Percentiles rank a stretch among this genome's conserved stretches.
Evolutionary conservation across 1,140 invertebrate genomes (phyloP).

Genomic region (Eriocheir sinensis): DNA sequence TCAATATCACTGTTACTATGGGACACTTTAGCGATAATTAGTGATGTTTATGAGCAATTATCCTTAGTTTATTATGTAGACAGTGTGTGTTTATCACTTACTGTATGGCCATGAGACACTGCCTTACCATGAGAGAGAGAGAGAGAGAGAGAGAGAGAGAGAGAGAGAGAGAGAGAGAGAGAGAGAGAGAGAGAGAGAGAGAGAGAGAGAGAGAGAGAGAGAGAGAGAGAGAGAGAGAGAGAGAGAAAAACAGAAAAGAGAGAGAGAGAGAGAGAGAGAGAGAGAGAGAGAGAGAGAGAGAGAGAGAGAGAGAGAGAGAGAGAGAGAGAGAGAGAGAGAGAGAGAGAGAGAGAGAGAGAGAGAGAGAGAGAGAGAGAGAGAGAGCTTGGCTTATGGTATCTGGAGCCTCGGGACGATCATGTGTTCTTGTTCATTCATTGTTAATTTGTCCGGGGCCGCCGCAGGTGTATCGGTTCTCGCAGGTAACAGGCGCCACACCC

Average conservation of each 20-base stretch:
- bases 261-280: background rate
- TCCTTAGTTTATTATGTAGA: no score
- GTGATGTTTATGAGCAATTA: no score
- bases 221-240: background rate
- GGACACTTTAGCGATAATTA: no score
- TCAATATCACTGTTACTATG: no score
- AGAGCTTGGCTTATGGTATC: background rate
- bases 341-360: constrained; percentile 35
- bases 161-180: background rate
- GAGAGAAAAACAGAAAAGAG: background rate
- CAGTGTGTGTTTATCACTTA: no score
- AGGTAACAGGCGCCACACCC: background rate
- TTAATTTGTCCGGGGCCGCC: background rate
- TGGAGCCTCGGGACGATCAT: background rate
- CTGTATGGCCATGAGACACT: no score
- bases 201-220: background rate
- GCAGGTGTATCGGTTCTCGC: background rate
- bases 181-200: background rate
- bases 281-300: background rate
- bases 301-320: background rate
- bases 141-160: background rate
- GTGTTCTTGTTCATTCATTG: background rate
- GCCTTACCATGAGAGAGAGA: no score
- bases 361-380: constrained; percentile 49
- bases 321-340: constrained; percentile 42